Base-by-base conservation (phyloP, 1,140 invertebrate genomes). In the Cardiocondyla obscurior region DNA sequence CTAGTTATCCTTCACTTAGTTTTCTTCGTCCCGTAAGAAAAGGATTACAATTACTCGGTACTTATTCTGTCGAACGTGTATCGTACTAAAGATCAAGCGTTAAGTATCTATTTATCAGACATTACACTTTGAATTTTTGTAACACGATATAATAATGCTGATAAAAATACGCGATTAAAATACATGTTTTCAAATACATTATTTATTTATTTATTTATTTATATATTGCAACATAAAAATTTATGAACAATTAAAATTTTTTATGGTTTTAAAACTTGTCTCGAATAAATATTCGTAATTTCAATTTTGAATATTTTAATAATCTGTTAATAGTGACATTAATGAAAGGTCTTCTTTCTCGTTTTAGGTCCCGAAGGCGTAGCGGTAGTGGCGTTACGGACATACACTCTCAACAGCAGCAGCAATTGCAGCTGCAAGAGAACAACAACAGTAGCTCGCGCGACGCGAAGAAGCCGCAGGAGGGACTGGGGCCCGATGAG, bases 401-500 rank as follows among this genome's bases (percentile, higher is more conserved):
- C 85, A 92, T 93, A 82, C 92, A 92, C 88, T 90, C 90, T 90
- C 93, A 91, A 70, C 88, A 91, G 51, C 91, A 93, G 57, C 90
- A 93, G 91, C 86, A 92, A 91, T 86, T 92, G 90, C 89, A 90
- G 85, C 76, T 90, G 83, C 91, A 93, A 85, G 90, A 94, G 88
- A 92, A 93, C 83, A 93, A 94, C 87, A 93, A 93, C 89, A 90
- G 90, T 81, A 90, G 89, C 85, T 90, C 92, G 86, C 89, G 90
- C 79, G 91, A 91, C 73, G 84, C 88, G 60, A 92, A 92, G 89
- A 92, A 93, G 90, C 82, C 90, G 83, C 87, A 90, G 83, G 91
- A 92, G 85, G 90, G 85, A 85, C 88, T 89, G 90, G 90, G 88
- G 81, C 91, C 93, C 89, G 91, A 94, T 94, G 94, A 92, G 89